phyloP scores from a whole-genome alignment of 1,140 invertebrate genomes.

The Kradibia gibbosae region DNA sequence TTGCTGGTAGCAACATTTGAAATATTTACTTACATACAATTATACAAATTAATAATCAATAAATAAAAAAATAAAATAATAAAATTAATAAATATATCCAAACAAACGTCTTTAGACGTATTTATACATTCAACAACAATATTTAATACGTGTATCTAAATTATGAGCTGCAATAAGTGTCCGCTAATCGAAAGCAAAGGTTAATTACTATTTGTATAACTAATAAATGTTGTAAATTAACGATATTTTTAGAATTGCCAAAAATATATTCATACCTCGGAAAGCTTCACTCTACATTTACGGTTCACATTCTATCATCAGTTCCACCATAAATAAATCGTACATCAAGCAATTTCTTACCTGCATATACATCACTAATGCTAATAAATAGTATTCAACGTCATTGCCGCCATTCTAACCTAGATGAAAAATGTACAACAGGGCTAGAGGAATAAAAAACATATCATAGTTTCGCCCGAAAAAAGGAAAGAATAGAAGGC shows the following conservation, averaged over 20 bases:
- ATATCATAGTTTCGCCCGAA: constrained; percentile 12
- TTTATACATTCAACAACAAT: too few species aligned
- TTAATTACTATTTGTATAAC: too few species aligned
- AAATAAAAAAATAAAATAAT: too few species aligned
- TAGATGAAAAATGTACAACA: constrained; percentile 35
- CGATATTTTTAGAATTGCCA: background rate
- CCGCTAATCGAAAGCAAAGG: too few species aligned
- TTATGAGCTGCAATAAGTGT: too few species aligned
- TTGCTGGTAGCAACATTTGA: too few species aligned
- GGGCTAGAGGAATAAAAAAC: constrained; percentile 19
- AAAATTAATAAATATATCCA: too few species aligned
- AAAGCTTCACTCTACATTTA: background rate
- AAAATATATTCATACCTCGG: background rate
- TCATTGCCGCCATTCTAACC: constrained; percentile 8
- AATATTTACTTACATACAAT: too few species aligned
- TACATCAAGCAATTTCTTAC: background rate
- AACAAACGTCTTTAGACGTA: too few species aligned
- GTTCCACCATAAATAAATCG: constrained; percentile 11
- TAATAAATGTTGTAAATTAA: background rate
- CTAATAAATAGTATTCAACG: constrained; percentile 48
- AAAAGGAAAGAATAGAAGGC: background rate
- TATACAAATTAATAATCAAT: too few species aligned
- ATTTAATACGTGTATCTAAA: too few species aligned
- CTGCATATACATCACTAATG: constrained; percentile 11
- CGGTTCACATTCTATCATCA: background rate